A percentile compares a stretch with the other conserved stretches of the same genome.
These are phyloP conservation scores for Oxystoma pomonae DNA, from an alignment of 2,888 invertebrate genomes.

Conservation along the genomic window DNA sequence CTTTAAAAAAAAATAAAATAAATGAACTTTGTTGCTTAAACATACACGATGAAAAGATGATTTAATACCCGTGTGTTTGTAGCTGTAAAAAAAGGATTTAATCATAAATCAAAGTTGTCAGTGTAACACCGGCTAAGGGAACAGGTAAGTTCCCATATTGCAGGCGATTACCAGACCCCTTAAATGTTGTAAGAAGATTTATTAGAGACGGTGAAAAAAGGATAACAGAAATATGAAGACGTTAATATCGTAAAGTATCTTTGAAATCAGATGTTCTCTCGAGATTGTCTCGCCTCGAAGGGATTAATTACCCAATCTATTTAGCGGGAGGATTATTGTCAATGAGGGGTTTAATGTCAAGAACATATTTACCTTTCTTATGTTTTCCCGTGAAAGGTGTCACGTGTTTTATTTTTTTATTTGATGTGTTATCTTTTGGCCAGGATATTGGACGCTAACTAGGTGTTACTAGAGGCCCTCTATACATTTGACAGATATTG, in stretches of 20 bases:
- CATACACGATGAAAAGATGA: neutral
- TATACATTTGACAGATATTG: too few species aligned
- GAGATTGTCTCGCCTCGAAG: slow-evolving; percentile 18
- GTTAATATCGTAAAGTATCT: slow-evolving; percentile 4
- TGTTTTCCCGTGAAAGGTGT: too few species aligned
- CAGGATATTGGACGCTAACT: too few species aligned
- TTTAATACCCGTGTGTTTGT: neutral
- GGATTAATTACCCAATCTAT: slow-evolving; percentile 7
- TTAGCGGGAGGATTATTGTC: neutral
- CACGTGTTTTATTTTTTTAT: too few species aligned
- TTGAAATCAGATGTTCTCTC: slow-evolving; percentile 14
- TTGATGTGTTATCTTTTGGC: too few species aligned
- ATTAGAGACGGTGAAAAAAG: neutral
- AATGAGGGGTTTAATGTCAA: neutral
- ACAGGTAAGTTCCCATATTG: neutral
- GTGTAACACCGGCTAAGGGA: neutral
- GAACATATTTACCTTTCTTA: neutral
- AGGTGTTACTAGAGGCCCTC: too few species aligned
- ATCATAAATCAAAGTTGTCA: neutral
- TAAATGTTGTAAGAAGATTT: neutral
- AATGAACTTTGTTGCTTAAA: neutral
- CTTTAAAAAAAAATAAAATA: too few species aligned
- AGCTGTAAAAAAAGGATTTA: neutral
- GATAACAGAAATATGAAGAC: neutral
- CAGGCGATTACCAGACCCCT: neutral